Percentiles rank a stretch among this genome's conserved stretches.
phyloP scores from a whole-genome alignment of 2,113 vertebrate genomes.

The Apus apus region DNA sequence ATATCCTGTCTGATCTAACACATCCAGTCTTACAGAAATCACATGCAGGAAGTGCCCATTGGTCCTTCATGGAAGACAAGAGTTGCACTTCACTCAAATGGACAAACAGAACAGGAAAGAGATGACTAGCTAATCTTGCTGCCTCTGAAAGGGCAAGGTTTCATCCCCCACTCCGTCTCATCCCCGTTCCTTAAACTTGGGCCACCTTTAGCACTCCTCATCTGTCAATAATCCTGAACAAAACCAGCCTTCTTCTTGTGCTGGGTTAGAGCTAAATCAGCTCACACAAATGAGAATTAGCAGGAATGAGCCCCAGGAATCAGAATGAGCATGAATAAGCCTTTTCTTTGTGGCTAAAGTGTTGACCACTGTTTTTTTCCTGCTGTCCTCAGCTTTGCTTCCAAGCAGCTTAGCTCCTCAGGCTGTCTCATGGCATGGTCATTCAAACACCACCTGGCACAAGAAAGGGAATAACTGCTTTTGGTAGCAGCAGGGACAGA shows the following conservation, averaged over 20 bases:
- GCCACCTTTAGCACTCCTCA: not conserved
- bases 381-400: not conserved
- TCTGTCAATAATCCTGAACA: not conserved
- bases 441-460: not conserved
- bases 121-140: not conserved
- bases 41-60: rapidly evolving
- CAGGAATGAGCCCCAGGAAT: not conserved
- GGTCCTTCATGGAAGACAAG: not conserved
- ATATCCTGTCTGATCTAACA: not conserved
- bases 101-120: not conserved
- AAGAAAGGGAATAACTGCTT: not conserved
- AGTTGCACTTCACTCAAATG: not conserved
- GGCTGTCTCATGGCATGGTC: not conserved
- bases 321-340: not conserved
- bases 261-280: not conserved
- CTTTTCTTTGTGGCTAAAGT: not conserved
- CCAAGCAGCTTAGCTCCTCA: not conserved
- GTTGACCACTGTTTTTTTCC: not conserved
- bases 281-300: not conserved
- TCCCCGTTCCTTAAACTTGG: not conserved
- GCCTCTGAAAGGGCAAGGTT: not conserved
- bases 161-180: not conserved
- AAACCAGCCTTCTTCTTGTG: not conserved
- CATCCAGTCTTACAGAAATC: not conserved
- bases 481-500: not conserved